A percentile compares a stretch with the other conserved stretches of the same genome.
These are phyloP conservation scores for Myoxocephalus aenaeus DNA, from an alignment of 2,797 vertebrate genomes.

Conservation along the genomic window DNA sequence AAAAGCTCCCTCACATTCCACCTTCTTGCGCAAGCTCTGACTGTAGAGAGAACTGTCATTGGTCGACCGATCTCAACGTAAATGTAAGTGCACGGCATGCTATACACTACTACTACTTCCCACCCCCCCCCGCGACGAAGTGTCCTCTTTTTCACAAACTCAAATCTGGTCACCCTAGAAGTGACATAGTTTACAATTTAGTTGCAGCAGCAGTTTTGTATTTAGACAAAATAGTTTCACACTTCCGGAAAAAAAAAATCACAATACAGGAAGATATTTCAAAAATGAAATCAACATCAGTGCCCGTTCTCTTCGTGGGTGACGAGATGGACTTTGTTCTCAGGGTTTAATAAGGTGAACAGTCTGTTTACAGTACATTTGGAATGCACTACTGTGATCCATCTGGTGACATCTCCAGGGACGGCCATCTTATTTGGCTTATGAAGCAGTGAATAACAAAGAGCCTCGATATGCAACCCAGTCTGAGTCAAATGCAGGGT, in stretches of 20 bases:
- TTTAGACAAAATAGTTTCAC: neutral
- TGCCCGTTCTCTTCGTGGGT: neutral
- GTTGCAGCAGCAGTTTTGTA: neutral
- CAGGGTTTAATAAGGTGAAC: conserved; percentile 17
- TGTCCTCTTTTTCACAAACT: too few species aligned
- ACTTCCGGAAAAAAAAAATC: too few species aligned
- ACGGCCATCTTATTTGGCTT: conserved; percentile 40
- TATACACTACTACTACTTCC: too few species aligned
- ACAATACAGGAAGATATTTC: neutral
- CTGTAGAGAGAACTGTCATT: too few species aligned
- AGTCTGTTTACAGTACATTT: conserved; percentile 31
- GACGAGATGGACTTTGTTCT: conserved; percentile 23
- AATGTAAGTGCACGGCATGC: too few species aligned
- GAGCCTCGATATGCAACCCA: conserved; percentile 39
- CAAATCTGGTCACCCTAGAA: too few species aligned
- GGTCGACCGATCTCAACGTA: too few species aligned
- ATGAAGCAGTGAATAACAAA: conserved; percentile 60
- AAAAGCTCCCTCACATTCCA: too few species aligned
- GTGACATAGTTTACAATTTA: neutral
- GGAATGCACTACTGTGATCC: conserved; percentile 36
- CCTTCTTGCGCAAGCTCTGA: too few species aligned
- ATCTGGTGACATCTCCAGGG: conserved; percentile 46
- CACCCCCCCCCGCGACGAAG: too few species aligned
- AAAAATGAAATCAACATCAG: neutral
- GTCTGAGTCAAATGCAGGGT: conserved; percentile 47